Evolutionary conservation across 2,888 invertebrate species (phyloP), one percentile per base, ranked within the genome.

Genomic region (Xanthorhoe spadicearia): DNA sequence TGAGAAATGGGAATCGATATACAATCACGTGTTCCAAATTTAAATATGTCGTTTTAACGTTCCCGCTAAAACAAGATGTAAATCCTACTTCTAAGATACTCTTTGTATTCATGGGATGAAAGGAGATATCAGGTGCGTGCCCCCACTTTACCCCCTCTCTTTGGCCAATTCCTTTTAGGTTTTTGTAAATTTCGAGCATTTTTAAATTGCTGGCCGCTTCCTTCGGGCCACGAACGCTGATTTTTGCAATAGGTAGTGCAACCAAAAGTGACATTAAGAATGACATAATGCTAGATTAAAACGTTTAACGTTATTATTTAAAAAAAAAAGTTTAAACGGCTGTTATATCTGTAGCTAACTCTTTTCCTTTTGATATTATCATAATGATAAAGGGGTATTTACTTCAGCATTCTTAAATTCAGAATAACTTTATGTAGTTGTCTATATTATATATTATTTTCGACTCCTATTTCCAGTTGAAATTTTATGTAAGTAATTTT

Each of bases 31-130:
- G 73, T 74, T 61, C 62, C 63, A 72, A 69, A 70, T 74, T 73
- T 70, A 72, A 74, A 71, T 69, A 69, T 71, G 68, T 70, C 70
- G 52, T 67, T 67, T 67, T 68, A 64, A 70, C 62, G 64, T 54
- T 72, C 61, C 62, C 64, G 67, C 64, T 71, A 70, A 71, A 68
- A 68, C 68, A 68, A 69, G 69, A 69, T 69, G 70, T 71, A 68
- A 70, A 76, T 72, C 68, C 77, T 74, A 74, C 76, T 77, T 80
- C 77, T 81, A 81, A 80, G 80, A 80, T 80, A 77, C 79, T 77
- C 81, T 91, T 90, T 89, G 86, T 90, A 90, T 91, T 90, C 90
- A 88, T 87, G 76, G 82, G 86, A 84, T 84, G 79, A 83, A 84
- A 88, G 86, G 82, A 71, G 66, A 66, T 70, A 67, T 67, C 64